Conservation (phyloP, 1,140 invertebrate species). For the Sycobia sp. region DNA sequence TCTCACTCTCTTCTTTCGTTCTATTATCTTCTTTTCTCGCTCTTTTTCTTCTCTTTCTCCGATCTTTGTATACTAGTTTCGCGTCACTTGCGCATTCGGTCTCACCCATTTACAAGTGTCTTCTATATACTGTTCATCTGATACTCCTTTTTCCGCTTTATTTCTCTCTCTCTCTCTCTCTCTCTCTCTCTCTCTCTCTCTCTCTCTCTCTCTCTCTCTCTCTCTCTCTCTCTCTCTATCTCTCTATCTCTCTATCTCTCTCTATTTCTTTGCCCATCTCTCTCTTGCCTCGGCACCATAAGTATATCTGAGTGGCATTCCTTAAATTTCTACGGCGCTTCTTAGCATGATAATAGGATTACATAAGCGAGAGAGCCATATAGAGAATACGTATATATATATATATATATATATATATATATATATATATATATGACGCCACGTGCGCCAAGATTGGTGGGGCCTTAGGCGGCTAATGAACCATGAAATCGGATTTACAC, state of each 20-base stretch:
- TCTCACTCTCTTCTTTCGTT: no score
- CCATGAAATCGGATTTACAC: conserved; percentile 39
- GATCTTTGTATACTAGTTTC: no score
- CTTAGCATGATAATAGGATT: conserved; percentile 48
- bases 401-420: no score
- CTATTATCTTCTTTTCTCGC: no score
- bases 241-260: conserved; percentile 38
- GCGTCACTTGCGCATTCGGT: no score
- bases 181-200: not conserved
- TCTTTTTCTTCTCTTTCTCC: no score
- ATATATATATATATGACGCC: no score
- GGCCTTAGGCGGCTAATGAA: conserved; percentile 33
- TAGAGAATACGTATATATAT: conserved; percentile 26
- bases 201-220: conserved; percentile 38
- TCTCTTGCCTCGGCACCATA: not conserved
- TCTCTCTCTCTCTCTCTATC: no score
- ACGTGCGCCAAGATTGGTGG: not conserved
- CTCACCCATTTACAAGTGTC: no score
- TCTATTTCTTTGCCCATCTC: not conserved
- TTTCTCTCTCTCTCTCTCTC: conserved; percentile 34
- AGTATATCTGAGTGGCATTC: conserved; percentile 37
- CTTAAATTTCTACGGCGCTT: conserved; percentile 43
- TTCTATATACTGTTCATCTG: not conserved
- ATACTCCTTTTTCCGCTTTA: conserved; percentile 35
- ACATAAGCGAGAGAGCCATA: conserved; percentile 38